Conservation (phyloP, 2,888 invertebrate species). For the Noctua janthe region DNA sequence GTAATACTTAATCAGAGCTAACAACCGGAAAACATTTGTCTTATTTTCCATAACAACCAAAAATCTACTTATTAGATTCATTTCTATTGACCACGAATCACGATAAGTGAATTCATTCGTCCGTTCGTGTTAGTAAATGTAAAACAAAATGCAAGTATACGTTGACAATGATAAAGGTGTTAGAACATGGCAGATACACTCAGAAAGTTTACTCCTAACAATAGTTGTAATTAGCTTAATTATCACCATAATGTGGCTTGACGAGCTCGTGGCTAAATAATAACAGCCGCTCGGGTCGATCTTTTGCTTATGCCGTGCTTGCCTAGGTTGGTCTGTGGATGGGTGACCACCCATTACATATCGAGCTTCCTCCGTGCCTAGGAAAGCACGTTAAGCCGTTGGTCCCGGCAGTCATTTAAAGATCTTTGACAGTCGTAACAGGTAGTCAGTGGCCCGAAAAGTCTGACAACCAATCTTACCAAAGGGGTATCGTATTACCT, state of each 20-base stretch:
- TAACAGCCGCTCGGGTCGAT: too few species aligned
- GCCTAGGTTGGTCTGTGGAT: too few species aligned
- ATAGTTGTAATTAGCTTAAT: neutral
- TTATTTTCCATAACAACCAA: neutral
- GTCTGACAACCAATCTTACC: too few species aligned
- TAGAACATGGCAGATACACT: neutral
- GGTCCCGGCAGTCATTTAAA: too few species aligned
- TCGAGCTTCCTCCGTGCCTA: too few species aligned
- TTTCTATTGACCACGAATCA: slow-evolving; percentile 18
- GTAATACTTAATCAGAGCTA: neutral
- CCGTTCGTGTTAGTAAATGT: slow-evolving; percentile 48
- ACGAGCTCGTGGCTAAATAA: too few species aligned
- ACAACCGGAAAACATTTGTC: neutral
- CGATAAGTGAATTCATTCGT: slow-evolving; percentile 15
- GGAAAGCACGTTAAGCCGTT: too few species aligned
- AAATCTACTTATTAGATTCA: neutral
- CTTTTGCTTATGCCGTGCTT: too few species aligned
- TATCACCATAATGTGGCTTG: neutral
- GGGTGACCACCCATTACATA: too few species aligned
- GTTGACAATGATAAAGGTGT: slow-evolving; percentile 60
- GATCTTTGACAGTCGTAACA: too few species aligned
- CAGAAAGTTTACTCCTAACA: slow-evolving; percentile 27
- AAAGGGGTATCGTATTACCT: too few species aligned
- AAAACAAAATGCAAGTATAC: slow-evolving; percentile 58
- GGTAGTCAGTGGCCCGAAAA: too few species aligned